Base-by-base conservation (phyloP, 1,140 invertebrate genomes). In the Diorhabda carinulata region DNA sequence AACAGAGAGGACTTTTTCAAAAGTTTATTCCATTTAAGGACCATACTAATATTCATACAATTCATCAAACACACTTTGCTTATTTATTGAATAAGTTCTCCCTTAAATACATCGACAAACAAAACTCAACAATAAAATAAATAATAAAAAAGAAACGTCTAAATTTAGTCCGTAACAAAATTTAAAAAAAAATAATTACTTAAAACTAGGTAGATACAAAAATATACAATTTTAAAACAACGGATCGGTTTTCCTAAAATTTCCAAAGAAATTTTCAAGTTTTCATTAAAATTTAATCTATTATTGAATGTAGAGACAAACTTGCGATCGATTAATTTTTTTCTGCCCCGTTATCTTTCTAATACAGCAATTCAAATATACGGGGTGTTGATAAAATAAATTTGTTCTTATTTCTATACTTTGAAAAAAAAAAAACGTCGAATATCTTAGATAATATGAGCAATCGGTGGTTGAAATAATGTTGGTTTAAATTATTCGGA, bases 1-100 rank as follows among this genome's bases (percentile, higher is more conserved):
- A 64, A 66, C 43, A 41, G 40, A 69, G 61, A 66, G 47, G 63
- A 70, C 58, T 47, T 67, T 43, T 58, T 45, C 41, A 66, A 61
- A 70, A 62, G 44, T n/a, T n/a, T 62, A 10, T 44, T 41, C 9
- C 43, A 5, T 61, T 61, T 61, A 43, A 40, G 42, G 42, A 43
- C 7, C 40, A 61, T 52, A 8, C n/a, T 52, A 2, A 52, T 52
- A 8, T 52, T 52, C n/a, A 8, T 8, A 52, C 47, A 8, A n/a
- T 52, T 52, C n/a, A 6, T 8, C 47, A 2, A 6, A 52, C 47
- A 52, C 47, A 2, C 2, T 52, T 52, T 52, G 6, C 47, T 52
- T n/a, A 8, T 52, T 52, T 52, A n/a, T 52, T 52, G 47, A 52
- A n/a, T 8, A 52, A 52, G 47, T 52, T n/a, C 4, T 52, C 4